These are phyloP conservation scores for Hylaeus anthracinus DNA, from an alignment of 1,140 invertebrate species.

Conservation along the genomic window DNA sequence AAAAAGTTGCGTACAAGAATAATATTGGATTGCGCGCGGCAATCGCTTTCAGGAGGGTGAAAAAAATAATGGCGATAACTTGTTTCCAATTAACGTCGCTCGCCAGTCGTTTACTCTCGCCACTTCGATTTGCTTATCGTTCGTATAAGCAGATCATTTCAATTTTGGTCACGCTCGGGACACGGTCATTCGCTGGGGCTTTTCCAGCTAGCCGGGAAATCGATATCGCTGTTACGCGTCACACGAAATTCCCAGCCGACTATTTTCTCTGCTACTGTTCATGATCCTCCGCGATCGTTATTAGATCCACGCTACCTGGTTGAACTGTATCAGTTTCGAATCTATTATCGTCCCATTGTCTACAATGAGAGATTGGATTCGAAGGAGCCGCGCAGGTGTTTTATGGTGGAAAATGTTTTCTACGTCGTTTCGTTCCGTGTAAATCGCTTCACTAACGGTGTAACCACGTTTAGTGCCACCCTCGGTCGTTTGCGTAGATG, in stretches of 20 bases:
- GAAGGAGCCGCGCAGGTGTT: background rate
- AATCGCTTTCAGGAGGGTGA: background rate
- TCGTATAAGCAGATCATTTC: constrained; percentile 46
- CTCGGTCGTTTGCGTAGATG: too few relatives aligned
- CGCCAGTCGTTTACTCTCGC: constrained; percentile 20
- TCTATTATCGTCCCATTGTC: background rate
- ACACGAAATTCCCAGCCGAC: constrained; percentile 17
- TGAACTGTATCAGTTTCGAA: constrained; percentile 26
- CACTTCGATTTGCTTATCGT: constrained; percentile 48
- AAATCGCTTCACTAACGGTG: background rate
- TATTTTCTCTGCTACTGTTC: background rate
- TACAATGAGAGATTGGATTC: background rate
- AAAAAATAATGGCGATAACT: constrained; percentile 44
- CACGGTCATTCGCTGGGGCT: constrained; percentile 20
- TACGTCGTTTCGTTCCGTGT: background rate
- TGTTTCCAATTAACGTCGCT: constrained; percentile 50
- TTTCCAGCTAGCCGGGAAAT: constrained; percentile 9
- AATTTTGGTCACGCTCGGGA: constrained; percentile 31
- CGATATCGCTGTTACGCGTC: constrained; percentile 26
- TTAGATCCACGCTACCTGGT: constrained; percentile 22
- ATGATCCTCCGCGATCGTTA: constrained; percentile 6
- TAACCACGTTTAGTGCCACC: too few relatives aligned
- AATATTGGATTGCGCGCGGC: background rate
- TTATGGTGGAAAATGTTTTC: background rate
- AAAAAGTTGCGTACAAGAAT: constrained; percentile 13